Base-by-base conservation (phyloP, 2,113 vertebrate genomes). In the Nannospalax galili region DNA sequence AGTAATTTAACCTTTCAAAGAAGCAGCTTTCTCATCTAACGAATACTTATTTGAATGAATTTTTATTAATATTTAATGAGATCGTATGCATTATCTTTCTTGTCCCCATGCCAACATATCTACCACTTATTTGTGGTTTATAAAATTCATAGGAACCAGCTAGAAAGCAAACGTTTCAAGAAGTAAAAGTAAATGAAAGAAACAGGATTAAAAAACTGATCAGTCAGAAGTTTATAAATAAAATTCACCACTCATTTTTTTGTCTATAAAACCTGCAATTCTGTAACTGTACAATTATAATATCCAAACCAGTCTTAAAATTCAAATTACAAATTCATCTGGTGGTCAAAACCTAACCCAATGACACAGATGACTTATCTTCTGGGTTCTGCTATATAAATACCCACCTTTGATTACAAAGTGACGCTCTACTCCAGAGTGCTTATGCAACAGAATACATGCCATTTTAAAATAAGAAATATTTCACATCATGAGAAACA, bases 11-110 rank as follows among this genome's bases (percentile, higher is more conserved):
- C 1, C 65, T 85, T 60, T 75, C 20, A 75, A 32, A 37, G 17
- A 56, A 52, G 0, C 28, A 69, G 56, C 14, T 93, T 92, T 92
- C 65, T 85, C 37, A 45, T 67, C 65, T 48, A 30, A 37, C 32
- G 94, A 73, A 84, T 67, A 70, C 62, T n/a, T 77, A 65, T 22
- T 88, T 24, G 3, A 80, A 79, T 60, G 7, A 1, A 65, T 77
- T 82, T 78, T 79, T 60, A 82, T 56, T 77, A 84, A 92, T 22
- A 75, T 77, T 73, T 88, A 90, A 62, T 84, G 9, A 84, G 42
- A 89, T 92, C 56, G 42, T 35, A 85, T 22, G 7, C 6, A 92
- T 40, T 64, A 14, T 65, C 7, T 19, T 73, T 37, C 32, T 72
- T 72, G 8, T 69, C 26, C 58, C 19, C 58, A 35, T 40, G 58